Evolutionary conservation across 1,140 invertebrate species (phyloP), one percentile per base, ranked within the genome.

Genomic region (Bombus superbus): DNA sequence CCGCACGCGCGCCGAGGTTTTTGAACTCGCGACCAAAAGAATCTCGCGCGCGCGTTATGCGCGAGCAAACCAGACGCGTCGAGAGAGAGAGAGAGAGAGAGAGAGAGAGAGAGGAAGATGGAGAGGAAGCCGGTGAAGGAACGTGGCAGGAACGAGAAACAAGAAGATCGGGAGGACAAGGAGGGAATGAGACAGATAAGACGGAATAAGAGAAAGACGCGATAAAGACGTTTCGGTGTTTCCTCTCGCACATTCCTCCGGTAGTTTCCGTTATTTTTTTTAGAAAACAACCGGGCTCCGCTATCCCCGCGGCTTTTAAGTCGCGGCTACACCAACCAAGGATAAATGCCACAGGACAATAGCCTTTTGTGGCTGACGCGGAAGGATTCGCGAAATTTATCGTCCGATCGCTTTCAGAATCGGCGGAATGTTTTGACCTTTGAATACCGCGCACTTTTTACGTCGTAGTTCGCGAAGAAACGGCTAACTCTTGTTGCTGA

Each of bases 231-330:
- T 89, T 85, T 86, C 69, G 81, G 62, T 42, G 64, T 80, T 90
- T 89, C 81, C 85, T 84, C 71, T 83, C 80, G 68, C 38, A 35
- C 59, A 62, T 76, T 81, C 81, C 75, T 62, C n/a, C 69, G 73
- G 38, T n/a, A 59, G 73, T 78, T 89, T 89, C 85, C 87, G 84
- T 81, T 90, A 81, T 89, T 89, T 90, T 90, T 90, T 88, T 90
- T 59, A 86, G 72, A 89, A 89, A 89, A 87, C 83, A 87, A 81
- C 79, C 64, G 25, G 35, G 15, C 6, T 6, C 42, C 10, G n/a
- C 81, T 71, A 66, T 83, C 77, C 38, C 64, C 57, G 38, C 42
- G 76, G 77, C 75, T 86, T 86, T 77, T 74, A 77, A 73, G 68
- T 68, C 71, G 71, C 66, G 32, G 68, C 0, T 35, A 18, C 15